phyloP scores from a whole-genome alignment of 2,797 vertebrate genomes.

The Hypotaenidia philippensis region DNA sequence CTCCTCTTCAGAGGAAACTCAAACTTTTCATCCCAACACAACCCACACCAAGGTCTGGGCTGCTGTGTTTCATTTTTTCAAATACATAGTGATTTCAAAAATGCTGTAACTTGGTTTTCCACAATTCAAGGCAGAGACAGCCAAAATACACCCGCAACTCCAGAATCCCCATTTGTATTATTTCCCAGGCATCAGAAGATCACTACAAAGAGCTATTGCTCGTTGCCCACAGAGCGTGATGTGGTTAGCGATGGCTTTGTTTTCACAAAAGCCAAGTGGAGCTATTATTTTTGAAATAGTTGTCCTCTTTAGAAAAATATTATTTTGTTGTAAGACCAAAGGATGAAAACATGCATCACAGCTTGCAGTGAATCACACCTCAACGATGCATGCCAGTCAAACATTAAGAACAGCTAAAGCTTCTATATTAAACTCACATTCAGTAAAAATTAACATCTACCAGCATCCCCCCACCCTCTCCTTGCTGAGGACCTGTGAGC shows the following conservation, averaged over 20 bases:
- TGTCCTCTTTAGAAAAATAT: conserved; percentile 31
- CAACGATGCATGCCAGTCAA: neutral
- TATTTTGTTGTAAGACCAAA: conserved; percentile 13
- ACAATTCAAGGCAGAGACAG: neutral
- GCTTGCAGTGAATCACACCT: conserved; percentile 9
- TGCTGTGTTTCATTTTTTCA: neutral
- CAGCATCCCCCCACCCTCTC: neutral
- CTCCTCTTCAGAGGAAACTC: neutral
- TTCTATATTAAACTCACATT: neutral
- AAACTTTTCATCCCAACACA: neutral
- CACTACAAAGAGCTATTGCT: neutral
- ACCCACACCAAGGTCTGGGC: neutral
- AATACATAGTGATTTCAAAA: neutral
- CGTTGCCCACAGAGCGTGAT: neutral
- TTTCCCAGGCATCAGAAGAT: neutral
- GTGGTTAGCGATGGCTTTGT: conserved; percentile 16
- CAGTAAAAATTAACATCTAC: conserved; percentile 16
- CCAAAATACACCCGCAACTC: neutral
- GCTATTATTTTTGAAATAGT: conserved; percentile 21
- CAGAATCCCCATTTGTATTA: neutral
- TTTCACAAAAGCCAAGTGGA: conserved; percentile 9
- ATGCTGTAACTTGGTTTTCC: neutral
- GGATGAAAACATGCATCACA: conserved; percentile 1
- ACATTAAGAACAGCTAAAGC: neutral
- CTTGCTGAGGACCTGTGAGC: neutral